Evolutionary conservation across 2,797 vertebrate species (phyloP), one percentile per base, ranked within the genome.

Genomic region (Scyliorhinus canicula): DNA sequence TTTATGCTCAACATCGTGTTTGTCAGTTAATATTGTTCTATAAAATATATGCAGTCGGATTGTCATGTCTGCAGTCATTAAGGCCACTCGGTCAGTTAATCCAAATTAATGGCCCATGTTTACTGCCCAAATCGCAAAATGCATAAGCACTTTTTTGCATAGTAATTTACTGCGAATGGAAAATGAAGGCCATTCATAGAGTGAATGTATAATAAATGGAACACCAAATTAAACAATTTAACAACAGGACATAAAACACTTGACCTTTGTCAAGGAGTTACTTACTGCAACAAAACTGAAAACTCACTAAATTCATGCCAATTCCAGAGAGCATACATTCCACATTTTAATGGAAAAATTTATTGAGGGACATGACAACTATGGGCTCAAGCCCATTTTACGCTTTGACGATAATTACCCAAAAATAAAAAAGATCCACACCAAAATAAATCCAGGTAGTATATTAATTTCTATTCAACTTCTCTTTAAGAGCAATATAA

Each of bases 291-390:
- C 55, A 90, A 63, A 90, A 90, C 57, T 60, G 55, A 90, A 60
- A 57, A 60, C 55, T n/a, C 86, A 60, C 55, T 60, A n/a, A 35
- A 24, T 60, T 60, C 60, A 40, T 40, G 35, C 55, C 31, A 60
- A 88, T 88, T 88, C 55, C 31, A 88, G 55, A n/a, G 86, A 88
- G 55, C 55, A 88, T 60, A 52, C 86, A 90, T n/a, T 90, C 60
- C 55, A 60, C 35, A 60, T 88, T 88, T 60, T 60, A 88, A 31
- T 57, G 85, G 11, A 57, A n/a, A 14, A 88, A 57, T 57, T 57
- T n/a, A 60, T 40, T 90, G 55, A 60, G 52, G 55, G 19, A 90
- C 35, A 90, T 35, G 55, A n/a, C 35, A 90, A 60, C 55, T 9
- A n/a, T 57, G 86, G 35, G 2, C 55, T 63, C 50, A 31, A 35